These are phyloP conservation scores for Euspilapteryx auroguttella DNA, from an alignment of 2,888 invertebrate species.

Conservation along the genomic window DNA sequence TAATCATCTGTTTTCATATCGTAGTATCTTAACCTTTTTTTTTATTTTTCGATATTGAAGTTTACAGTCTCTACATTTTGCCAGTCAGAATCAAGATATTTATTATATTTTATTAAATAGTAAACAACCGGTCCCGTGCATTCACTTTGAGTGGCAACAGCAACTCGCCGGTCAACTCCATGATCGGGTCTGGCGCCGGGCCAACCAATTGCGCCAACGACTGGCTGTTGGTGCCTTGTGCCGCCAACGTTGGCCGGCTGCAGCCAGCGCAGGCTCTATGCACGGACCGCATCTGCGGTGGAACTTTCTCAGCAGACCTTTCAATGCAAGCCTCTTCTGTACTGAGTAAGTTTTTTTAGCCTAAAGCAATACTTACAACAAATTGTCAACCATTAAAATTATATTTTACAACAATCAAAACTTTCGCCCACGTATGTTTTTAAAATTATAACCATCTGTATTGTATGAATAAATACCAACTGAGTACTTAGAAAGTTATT, in stretches of 20 bases:
- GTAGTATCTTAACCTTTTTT: too few species aligned
- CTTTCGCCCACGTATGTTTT: too few species aligned
- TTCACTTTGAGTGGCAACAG: constrained; percentile 81
- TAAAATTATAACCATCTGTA: too few species aligned
- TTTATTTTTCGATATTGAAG: too few species aligned
- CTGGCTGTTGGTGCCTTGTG: constrained; percentile 81
- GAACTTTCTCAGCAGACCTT: constrained; percentile 73
- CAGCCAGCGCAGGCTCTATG: constrained; percentile 64
- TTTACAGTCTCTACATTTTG: too few species aligned
- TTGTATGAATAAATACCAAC: too few species aligned
- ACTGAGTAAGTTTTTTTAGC: constrained; percentile 62
- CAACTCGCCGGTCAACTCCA: constrained; percentile 67
- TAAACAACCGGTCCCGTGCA: constrained; percentile 70
- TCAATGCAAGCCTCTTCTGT: constrained; percentile 69
- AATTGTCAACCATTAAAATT: too few species aligned
- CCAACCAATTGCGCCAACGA: constrained; percentile 74
- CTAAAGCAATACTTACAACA: not conserved
- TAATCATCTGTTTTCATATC: too few species aligned
- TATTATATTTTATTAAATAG: too few species aligned
- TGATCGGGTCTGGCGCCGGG: constrained; percentile 68
- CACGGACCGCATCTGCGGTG: constrained; percentile 82
- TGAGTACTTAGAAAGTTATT: too few species aligned
- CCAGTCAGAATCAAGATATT: too few species aligned
- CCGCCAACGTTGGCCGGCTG: constrained; percentile 65
- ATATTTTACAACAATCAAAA: too few species aligned